Percentiles rank a stretch among this genome's conserved stretches.
Conservation (phyloP, 2,888 invertebrate species). For the Volucella inanis region DNA sequence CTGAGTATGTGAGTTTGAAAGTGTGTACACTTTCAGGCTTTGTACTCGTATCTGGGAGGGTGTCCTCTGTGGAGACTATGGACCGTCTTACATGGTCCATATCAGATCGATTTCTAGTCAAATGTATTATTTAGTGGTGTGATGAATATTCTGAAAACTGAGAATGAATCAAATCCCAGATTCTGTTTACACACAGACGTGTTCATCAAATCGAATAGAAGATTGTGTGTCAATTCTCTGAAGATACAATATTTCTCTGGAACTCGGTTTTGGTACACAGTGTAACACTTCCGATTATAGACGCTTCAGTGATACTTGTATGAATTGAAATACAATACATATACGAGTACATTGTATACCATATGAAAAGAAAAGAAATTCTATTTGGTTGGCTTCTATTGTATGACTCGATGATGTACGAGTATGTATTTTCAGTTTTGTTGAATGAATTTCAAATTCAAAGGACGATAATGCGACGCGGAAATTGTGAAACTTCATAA, state of each 20-base stretch:
- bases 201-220: background rate
- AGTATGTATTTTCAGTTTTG: background rate
- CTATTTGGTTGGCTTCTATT: conserved; percentile 17
- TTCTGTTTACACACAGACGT: background rate
- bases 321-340: background rate
- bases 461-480: background rate
- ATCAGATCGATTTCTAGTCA: conserved; percentile 26
- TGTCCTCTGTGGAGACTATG: background rate
- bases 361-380: background rate
- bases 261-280: background rate
- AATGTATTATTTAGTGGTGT: conserved; percentile 38
- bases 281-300: conserved; percentile 32
- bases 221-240: conserved; percentile 13
- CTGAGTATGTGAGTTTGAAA: background rate
- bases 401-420: background rate
- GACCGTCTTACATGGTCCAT: too few relatives aligned
- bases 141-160: background rate
- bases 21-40: too few relatives aligned
- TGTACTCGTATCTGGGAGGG: background rate
- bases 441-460: background rate
- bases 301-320: background rate
- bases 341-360: too few relatives aligned
- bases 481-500: conserved; percentile 5
- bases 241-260: background rate
- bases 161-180: background rate